Evolutionary conservation across 2,797 vertebrate genomes (phyloP), one percentile per base, ranked within the genome.

Genomic region (Parotocinclus haroldoi): DNA sequence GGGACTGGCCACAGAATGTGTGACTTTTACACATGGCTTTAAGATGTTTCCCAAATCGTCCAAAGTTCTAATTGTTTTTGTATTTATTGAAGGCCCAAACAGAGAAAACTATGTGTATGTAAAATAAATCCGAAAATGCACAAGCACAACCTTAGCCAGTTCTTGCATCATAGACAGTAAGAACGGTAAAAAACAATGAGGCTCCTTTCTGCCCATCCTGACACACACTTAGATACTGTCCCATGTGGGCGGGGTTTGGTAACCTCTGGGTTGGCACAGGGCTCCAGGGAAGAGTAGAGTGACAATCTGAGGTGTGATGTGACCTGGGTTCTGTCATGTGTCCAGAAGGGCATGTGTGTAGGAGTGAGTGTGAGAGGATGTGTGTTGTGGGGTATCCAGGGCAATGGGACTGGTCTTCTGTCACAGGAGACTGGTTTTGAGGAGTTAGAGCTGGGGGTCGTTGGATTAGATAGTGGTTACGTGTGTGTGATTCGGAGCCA

Each of bases 251-350:
- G 27, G 40, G 55, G 70, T 55, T 36, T 40, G 55, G 39, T 80
- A 77, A 82, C 73, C 79, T 73, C 53, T 72, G 59, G 69, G 69
- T 63, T 71, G 56, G 58, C 40, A 58, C 69, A 44, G 66, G 63
- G 61, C 72, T 76, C 65, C 27, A 38, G 40, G 68, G 69, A 40
- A 69, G 69, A 68, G 44, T 38, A 37, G 61, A 61, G 57, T 72
- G 77, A 72, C 74, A 75, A 72, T 66, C 55, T 63, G 69, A 78
- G 72, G 67, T 81, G 76, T 78, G 77, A 80, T 57, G n/a, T 76
- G 66, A 75, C 75, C 72, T 74, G 74, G 52, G 60, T 65, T 70
- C 63, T 75, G 79, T 69, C 69, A 61, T 74, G 67, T 77, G 74
- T 76, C 56, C 58, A 14, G 45, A 61, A 55, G 27, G 39, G 54